A percentile compares a stretch with the other conserved stretches of the same genome.
These are phyloP conservation scores for Polydrusus cervinus DNA, from an alignment of 2,888 invertebrate species.

Conservation along the genomic window DNA sequence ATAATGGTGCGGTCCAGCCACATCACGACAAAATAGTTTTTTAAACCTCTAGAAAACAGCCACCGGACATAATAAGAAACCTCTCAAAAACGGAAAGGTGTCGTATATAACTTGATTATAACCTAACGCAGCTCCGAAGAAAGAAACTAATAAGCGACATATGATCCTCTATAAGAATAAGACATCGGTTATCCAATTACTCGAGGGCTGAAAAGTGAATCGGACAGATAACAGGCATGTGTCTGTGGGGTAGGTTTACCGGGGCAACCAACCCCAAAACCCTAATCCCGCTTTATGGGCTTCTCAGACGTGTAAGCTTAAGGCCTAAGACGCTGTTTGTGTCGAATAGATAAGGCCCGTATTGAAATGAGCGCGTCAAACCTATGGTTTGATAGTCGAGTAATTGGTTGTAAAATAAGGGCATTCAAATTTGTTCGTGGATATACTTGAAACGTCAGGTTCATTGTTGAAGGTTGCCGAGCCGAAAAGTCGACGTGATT, in stretches of 20 bases:
- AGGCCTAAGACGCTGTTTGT: slow-evolving; percentile 56
- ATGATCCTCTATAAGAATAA: slow-evolving; percentile 67
- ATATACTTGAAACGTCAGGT: neutral
- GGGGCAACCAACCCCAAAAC: slow-evolving; percentile 67
- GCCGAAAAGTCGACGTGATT: neutral
- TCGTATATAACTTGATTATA: slow-evolving; percentile 48
- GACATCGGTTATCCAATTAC: slow-evolving; percentile 69
- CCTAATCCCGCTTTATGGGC: slow-evolving; percentile 64
- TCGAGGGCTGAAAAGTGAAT: slow-evolving; percentile 58
- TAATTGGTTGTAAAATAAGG: slow-evolving; percentile 32
- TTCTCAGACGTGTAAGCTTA: slow-evolving; percentile 65
- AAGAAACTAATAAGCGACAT: slow-evolving; percentile 67
- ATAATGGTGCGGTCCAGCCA: no score
- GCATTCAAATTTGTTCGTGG: neutral
- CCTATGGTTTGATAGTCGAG: slow-evolving; percentile 29
- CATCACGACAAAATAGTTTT: no score
- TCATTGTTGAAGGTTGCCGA: neutral
- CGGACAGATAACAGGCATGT: slow-evolving; percentile 43
- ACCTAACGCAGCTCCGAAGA: slow-evolving; percentile 41
- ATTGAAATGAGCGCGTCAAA: slow-evolving; percentile 38
- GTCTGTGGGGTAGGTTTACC: slow-evolving; percentile 62
- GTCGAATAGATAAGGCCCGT: slow-evolving; percentile 36
- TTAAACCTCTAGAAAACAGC: neutral
- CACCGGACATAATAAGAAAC: slow-evolving; percentile 39
- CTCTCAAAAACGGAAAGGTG: slow-evolving; percentile 37